Percentiles rank a stretch among this genome's conserved stretches.
phyloP scores from a whole-genome alignment of 2,113 vertebrate genomes.

The Nipponia nippon region DNA sequence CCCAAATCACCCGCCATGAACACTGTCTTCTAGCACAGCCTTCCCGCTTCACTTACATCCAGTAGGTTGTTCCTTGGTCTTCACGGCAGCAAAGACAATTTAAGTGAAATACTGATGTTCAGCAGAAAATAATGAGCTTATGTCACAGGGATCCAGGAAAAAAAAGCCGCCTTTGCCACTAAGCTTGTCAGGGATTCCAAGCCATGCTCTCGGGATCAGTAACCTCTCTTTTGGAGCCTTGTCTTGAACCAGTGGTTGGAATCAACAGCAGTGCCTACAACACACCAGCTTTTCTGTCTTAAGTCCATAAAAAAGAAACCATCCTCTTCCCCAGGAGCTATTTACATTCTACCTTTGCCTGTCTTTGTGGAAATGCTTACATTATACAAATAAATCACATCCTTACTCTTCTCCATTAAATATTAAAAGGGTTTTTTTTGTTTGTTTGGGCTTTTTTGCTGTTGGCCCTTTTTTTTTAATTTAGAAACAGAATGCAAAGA shows the following conservation, averaged over 20 bases:
- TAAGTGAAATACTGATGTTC: background rate
- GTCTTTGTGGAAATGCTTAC: background rate
- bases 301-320: background rate
- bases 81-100: background rate
- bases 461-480: background rate
- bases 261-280: background rate
- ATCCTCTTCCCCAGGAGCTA: background rate
- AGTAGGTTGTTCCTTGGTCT: background rate
- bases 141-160: background rate
- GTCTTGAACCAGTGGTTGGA: background rate
- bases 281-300: background rate
- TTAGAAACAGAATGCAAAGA: background rate
- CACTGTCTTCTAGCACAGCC: background rate
- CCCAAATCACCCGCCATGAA: fast-evolving
- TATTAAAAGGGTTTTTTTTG: background rate
- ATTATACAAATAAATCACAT: background rate
- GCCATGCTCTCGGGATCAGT: background rate
- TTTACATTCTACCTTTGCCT: background rate
- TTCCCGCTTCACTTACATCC: background rate
- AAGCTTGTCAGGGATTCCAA: background rate
- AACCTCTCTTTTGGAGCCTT: background rate
- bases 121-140: background rate
- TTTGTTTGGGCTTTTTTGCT: background rate
- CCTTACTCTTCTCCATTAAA: background rate
- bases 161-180: background rate